Base-by-base conservation (phyloP, 92 coral and sea anemone species). In the Porites cylindrica region DNA sequence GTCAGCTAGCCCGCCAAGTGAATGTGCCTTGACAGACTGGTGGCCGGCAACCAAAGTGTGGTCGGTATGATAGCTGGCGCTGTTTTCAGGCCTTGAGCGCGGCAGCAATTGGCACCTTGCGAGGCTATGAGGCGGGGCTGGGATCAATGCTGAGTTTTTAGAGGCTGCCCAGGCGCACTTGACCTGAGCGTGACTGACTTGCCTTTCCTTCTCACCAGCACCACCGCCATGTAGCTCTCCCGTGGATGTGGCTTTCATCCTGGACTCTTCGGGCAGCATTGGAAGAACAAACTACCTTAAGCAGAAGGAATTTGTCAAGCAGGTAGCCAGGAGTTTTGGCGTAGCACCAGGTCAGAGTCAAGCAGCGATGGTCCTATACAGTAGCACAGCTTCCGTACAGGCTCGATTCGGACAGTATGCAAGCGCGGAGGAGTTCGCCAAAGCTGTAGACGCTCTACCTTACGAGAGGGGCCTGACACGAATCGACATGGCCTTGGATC, bases 211-310 rank as follows among this genome's bases (percentile, higher is more conserved):
- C 59, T 53, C 59, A 85, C 26, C 72, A 81, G 69, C 82, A 75
- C 29, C 21, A 65, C 77, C 38, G 43, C 66, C 81, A 51, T 20
- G 64, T 69, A 54, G 67, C 43, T 80, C 82, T 0, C 77, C 77
- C 7, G 54, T 70, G 17, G 95, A 89, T 54, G 56, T 89, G n/a
- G 93, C 93, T 21, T 92, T 92, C 77, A 69, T 89, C 2, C 56
- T 89, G 59, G 95, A 89, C 21, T 91, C 93, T 21, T 92, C 95
- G 50, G 85, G 81, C 56, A 85, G 88, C 79, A 29, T 92, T 61
- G 60, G 79, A 7, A 21, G 23, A 21, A 21, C 23, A 21, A 79
- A 66, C 64, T 92, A 79, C 69, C 76, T 64, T 68, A 78, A 80
- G 70, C 77, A 88, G 62, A 87, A 80, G 78, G 69, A 80, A 59